A percentile compares a stretch with the other conserved stretches of the same genome.
These are phyloP conservation scores for Poecilia gillii DNA, from an alignment of 2,797 vertebrate species.

Conservation along the genomic window DNA sequence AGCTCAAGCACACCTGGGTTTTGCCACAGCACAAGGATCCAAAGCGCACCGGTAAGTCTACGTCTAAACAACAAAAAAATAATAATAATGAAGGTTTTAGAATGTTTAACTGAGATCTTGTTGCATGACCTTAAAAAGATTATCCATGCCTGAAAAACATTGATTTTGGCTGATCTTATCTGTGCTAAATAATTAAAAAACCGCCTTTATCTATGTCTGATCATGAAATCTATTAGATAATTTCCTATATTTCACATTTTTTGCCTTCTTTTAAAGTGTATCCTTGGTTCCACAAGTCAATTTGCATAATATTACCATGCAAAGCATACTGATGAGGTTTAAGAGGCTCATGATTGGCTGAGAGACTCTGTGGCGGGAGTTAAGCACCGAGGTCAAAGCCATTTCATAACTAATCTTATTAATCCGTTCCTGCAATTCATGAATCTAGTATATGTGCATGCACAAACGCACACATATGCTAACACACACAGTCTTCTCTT, in stretches of 20 bases:
- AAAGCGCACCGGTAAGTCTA: background rate
- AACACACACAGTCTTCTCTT: background rate
- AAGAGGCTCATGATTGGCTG: slow-evolving; percentile 66
- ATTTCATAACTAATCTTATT: slow-evolving; percentile 72
- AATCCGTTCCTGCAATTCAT: slow-evolving; percentile 62
- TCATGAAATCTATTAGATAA: background rate
- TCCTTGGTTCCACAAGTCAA: slow-evolving; percentile 31
- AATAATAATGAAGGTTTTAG: background rate
- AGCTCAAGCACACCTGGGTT: background rate
- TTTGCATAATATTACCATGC: slow-evolving; percentile 61
- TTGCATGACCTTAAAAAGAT: background rate
- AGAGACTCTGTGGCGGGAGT: slow-evolving; percentile 52
- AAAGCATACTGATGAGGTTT: slow-evolving; percentile 57
- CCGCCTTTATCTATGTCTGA: background rate
- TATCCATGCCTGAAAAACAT: background rate
- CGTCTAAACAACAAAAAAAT: background rate
- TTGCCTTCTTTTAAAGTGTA: slow-evolving; percentile 15
- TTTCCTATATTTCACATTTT: background rate
- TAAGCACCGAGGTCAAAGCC: slow-evolving; percentile 68
- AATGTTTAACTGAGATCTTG: background rate
- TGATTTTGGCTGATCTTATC: no score
- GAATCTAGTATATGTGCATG: slow-evolving; percentile 15
- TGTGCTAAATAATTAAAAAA: background rate
- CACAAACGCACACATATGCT: slow-evolving; percentile 29
- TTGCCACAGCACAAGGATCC: background rate